These are phyloP conservation scores for Echinops telfairi DNA, from an alignment of 2,113 vertebrate species.

Conservation along the genomic window DNA sequence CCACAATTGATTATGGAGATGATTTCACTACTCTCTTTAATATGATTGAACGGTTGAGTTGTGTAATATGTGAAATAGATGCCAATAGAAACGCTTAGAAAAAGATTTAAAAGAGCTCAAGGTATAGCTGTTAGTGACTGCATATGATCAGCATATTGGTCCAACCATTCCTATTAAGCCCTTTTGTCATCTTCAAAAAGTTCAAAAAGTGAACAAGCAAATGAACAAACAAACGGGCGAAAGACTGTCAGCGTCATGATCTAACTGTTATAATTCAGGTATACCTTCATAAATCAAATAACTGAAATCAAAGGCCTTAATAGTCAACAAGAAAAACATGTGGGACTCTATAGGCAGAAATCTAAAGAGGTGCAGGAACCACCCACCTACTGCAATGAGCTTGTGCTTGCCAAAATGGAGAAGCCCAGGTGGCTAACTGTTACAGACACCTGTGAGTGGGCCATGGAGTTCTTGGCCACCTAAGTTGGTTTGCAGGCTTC, in stretches of 20 bases:
- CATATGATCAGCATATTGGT: neutral
- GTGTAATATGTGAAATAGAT: too few species aligned
- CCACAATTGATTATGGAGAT: too few species aligned
- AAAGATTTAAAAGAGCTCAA: too few species aligned
- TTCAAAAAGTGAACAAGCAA: neutral
- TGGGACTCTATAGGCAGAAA: neutral
- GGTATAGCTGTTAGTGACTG: too few species aligned
- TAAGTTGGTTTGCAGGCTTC: neutral
- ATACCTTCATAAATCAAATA: too few species aligned
- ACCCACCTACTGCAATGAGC: neutral
- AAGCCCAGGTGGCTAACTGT: neutral
- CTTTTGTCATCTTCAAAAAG: neutral
- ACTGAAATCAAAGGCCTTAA: too few species aligned
- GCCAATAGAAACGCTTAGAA: too few species aligned
- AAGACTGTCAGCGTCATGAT: neutral
- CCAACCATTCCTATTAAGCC: neutral
- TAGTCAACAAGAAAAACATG: neutral
- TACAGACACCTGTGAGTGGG: neutral
- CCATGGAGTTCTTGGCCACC: too few species aligned
- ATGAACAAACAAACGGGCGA: slow-evolving; percentile 1
- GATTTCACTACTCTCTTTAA: too few species aligned
- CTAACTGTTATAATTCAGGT: too few species aligned
- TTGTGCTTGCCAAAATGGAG: neutral
- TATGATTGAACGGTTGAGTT: too few species aligned
- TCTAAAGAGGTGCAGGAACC: neutral